These are phyloP conservation scores for Pogonomyrmex barbatus DNA, from an alignment of 1,140 invertebrate genomes.

Conservation along the genomic window DNA sequence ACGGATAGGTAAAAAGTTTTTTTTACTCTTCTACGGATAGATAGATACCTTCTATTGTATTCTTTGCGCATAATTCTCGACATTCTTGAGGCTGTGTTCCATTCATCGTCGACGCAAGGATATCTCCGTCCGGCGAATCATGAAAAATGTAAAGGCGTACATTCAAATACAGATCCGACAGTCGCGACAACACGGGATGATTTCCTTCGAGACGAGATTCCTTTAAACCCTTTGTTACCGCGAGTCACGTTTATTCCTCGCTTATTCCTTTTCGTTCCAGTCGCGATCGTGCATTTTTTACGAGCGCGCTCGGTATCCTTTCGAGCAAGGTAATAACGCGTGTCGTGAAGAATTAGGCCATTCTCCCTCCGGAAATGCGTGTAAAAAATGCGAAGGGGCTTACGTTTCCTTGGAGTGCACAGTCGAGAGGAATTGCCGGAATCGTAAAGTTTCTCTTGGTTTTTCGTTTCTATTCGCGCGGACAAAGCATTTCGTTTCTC, in stretches of 20 bases:
- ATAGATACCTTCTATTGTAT: neutral
- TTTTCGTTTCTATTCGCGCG: constrained; percentile 3
- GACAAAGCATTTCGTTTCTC: constrained; percentile 22
- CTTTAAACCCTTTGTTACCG: constrained; percentile 59
- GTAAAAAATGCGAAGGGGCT: constrained; percentile 26
- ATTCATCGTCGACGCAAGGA: constrained; percentile 25
- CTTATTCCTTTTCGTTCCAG: constrained; percentile 37
- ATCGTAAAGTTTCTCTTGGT: constrained; percentile 33
- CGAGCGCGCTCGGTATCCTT: constrained; percentile 10
- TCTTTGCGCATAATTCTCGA: constrained; percentile 16
- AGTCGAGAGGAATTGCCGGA: neutral
- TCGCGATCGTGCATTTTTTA: constrained; percentile 34
- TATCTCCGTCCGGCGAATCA: constrained; percentile 28
- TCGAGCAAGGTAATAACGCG: constrained; percentile 29
- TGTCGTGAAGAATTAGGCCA: constrained; percentile 33
- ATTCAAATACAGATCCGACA: constrained; percentile 50
- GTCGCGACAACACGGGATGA: constrained; percentile 49
- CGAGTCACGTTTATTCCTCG: constrained; percentile 30
- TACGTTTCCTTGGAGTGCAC: neutral
- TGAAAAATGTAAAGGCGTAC: constrained; percentile 52
- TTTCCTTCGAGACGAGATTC: constrained; percentile 61
- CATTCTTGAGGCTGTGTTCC: neutral
- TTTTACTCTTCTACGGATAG: neutral
- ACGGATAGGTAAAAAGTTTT: neutral
- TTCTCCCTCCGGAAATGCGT: constrained; percentile 27